Percentiles rank a stretch among this genome's conserved stretches.
Conservation (phyloP, 2,113 vertebrate genomes). For the Grammomys dolichurus region DNA sequence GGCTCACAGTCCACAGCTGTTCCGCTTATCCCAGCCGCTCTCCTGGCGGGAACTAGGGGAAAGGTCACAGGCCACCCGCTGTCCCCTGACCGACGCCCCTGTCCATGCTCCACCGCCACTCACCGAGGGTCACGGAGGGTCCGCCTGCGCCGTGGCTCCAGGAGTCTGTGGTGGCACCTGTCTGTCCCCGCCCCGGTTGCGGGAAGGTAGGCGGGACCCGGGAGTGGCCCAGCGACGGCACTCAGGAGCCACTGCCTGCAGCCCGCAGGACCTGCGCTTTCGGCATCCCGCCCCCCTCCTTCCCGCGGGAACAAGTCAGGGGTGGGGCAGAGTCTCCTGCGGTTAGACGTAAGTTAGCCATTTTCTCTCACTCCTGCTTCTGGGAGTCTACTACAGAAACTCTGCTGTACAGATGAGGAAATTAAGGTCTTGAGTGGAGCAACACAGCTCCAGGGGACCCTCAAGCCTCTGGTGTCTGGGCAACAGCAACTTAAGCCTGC, state of each 20-base stretch:
- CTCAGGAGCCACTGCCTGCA: too few species aligned
- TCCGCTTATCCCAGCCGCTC: neutral
- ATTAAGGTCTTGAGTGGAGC: neutral
- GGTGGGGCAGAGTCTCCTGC: neutral
- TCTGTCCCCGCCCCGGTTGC: slow-evolving; percentile 55
- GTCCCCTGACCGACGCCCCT: neutral
- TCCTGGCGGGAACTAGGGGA: neutral
- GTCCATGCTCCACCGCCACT: neutral
- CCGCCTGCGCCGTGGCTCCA: neutral
- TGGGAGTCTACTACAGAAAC: neutral
- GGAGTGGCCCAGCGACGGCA: neutral
- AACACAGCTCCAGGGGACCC: neutral
- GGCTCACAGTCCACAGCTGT: neutral
- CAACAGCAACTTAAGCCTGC: neutral
- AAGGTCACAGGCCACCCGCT: neutral
- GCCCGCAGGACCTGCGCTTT: neutral
- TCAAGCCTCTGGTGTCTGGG: neutral
- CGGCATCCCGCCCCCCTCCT: neutral
- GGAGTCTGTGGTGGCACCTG: slow-evolving; percentile 40
- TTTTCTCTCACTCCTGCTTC: neutral
- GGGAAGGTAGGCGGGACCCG: neutral
- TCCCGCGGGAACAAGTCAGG: neutral
- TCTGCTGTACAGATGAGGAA: neutral
- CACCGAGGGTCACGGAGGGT: neutral
- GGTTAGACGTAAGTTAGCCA: neutral